These are phyloP conservation scores for Hymenochirus boettgeri DNA, from an alignment of 2,113 vertebrate species.

Conservation along the genomic window DNA sequence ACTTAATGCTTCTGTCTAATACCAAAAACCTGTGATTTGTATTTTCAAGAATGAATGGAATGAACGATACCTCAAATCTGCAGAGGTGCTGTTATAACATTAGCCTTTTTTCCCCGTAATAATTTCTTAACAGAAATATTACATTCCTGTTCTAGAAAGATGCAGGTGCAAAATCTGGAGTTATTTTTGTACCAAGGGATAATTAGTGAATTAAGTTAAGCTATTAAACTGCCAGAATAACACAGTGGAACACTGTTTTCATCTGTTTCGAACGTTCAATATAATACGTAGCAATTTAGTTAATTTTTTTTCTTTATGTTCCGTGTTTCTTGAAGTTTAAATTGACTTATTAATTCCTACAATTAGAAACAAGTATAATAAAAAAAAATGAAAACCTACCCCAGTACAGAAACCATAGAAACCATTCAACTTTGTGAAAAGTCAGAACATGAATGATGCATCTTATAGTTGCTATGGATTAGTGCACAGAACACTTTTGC, in stretches of 20 bases:
- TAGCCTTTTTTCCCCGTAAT: constrained; percentile 1
- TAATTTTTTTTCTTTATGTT: constrained; percentile 28
- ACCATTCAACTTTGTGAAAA: no score
- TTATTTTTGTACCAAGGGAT: constrained; percentile 39
- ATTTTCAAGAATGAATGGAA: no score
- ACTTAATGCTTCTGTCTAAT: no score
- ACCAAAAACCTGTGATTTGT: no score
- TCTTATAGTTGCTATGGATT: no score
- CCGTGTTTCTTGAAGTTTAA: constrained; percentile 14
- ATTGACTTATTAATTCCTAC: constrained; percentile 15
- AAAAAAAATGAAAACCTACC: no score
- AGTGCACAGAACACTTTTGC: no score
- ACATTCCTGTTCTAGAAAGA: constrained; percentile 30
- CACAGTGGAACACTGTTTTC: constrained; percentile 25
- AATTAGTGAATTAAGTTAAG: constrained; percentile 38
- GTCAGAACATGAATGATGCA: no score
- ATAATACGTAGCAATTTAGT: constrained; percentile 32
- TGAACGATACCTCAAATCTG: no score
- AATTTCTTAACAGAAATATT: constrained; percentile 38
- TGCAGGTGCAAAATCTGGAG: constrained; percentile 35
- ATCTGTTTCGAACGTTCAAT: constrained; percentile 27
- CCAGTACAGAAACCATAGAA: no score
- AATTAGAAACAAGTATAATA: no score
- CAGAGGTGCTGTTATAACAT: not conserved
- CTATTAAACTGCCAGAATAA: constrained; percentile 40